These are phyloP conservation scores for Beris chalybata DNA, from an alignment of 2,888 invertebrate species.

Conservation along the genomic window DNA sequence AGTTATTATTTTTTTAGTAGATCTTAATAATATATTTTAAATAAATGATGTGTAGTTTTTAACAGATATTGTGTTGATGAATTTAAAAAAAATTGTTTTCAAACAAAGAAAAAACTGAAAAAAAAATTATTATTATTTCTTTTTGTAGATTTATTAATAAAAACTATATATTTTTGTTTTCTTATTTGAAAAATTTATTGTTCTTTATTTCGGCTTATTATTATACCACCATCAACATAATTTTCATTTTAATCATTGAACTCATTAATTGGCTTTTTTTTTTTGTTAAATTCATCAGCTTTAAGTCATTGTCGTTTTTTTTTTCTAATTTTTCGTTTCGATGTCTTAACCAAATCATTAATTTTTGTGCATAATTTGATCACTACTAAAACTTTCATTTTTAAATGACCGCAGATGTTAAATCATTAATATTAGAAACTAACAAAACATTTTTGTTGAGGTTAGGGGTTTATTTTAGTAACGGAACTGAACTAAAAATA, in stretches of 20 bases:
- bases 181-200: slow-evolving; percentile 13
- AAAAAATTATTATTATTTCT: slow-evolving; percentile 34
- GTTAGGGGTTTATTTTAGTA: too few relatives aligned
- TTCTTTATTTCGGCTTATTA: slow-evolving; percentile 12
- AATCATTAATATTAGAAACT: too few relatives aligned
- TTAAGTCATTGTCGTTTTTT: slow-evolving; percentile 1
- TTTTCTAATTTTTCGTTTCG: neutral
- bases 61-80: slow-evolving; percentile 35
- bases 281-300: slow-evolving; percentile 38
- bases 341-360: slow-evolving; percentile 1
- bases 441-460: too few relatives aligned
- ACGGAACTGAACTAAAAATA: too few relatives aligned
- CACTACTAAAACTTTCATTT: too few relatives aligned
- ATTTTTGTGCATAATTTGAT: neutral
- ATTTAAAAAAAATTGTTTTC: slow-evolving; percentile 37
- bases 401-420: too few relatives aligned
- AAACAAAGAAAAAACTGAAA: slow-evolving; percentile 22
- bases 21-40: slow-evolving; percentile 4
- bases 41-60: too few relatives aligned
- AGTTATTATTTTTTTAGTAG: slow-evolving; percentile 1
- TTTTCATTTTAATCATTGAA: slow-evolving; percentile 13
- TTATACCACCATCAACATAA: neutral
- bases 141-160: slow-evolving; percentile 13
- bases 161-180: slow-evolving; percentile 30
- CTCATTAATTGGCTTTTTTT: slow-evolving; percentile 21